Base-by-base conservation (phyloP, 2,113 vertebrate species). In the Serinus canaria region DNA sequence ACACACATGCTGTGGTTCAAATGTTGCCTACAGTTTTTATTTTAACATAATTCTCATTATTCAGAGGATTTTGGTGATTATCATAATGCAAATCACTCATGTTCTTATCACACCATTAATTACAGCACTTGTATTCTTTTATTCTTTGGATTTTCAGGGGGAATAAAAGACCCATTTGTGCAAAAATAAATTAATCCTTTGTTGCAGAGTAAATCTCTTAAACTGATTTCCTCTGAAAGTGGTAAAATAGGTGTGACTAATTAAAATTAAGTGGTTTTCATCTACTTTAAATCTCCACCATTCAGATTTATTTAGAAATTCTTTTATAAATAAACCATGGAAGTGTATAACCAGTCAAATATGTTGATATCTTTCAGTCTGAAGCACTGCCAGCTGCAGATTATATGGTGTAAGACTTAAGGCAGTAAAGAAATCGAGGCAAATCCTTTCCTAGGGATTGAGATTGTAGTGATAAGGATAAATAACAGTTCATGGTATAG, bases 211-310 rank as follows among this genome's bases (percentile, higher is more conserved):
- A 83, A 70, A 66, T 95, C 24, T 10, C 55, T 93, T 90, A 66
- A 80, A 44, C 72, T 59, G 3, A 83, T 95, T 95, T 84, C 50
- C 56, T 66, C 30, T 47, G 15, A 19, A 82, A 76, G 47, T 50
- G 43, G 46, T 77, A 74, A 90, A 86, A 91, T 80, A 43, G 9
- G 22, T 83, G 80, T 67, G 90, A 75, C 83, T 90, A 78, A 94
- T 96, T 91, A 83, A 93, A 92, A 67, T 46, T 41, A 86, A 93
- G 56, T 52, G 88, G 59, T 18, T 96, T 96, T 94, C 72, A 37
- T 86, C 53, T 28, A 28, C 72, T 92, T 23, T 6, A 75, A 63
- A 83, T 90, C 68, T 47, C 55, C 86, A 68, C 72, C 56, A 56
- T 93, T 94, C 82, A 73, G 12, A 79, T 83, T 83, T 81, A 59